phyloP scores from a whole-genome alignment of 2,113 vertebrate species.

The Orcinus orca region DNA sequence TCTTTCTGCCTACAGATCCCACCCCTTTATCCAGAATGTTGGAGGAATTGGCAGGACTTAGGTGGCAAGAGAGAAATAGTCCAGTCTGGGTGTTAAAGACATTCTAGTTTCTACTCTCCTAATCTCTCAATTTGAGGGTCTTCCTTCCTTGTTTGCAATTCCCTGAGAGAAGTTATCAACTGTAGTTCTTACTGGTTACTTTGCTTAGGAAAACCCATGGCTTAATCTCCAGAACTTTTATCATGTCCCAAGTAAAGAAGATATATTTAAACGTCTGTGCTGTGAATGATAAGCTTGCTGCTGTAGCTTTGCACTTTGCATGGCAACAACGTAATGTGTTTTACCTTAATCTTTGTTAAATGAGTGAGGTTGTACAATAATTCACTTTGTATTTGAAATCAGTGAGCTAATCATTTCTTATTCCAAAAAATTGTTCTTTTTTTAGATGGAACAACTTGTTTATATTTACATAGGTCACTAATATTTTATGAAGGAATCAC shows the following conservation, averaged over 20 bases:
- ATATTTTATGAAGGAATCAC: background rate
- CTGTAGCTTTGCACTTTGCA: background rate
- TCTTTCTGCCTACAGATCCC: background rate
- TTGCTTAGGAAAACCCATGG: background rate
- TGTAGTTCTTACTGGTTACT: background rate
- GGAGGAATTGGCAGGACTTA: background rate
- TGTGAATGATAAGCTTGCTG: background rate
- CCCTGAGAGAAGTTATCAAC: background rate
- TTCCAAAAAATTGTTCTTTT: background rate
- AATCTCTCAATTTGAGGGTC: background rate
- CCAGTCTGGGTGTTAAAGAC: background rate
- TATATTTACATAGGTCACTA: background rate
- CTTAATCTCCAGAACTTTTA: conserved; percentile 18
- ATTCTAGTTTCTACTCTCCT: background rate
- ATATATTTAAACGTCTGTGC: background rate
- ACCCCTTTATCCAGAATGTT: background rate
- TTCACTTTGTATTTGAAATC: conserved; percentile 19
- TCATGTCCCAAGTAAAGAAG: background rate
- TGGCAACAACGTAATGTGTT: background rate
- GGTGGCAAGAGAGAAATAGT: background rate
- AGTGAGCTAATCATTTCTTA: conserved; percentile 9
- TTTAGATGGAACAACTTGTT: background rate
- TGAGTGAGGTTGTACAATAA: background rate
- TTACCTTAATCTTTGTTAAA: conserved; percentile 14
- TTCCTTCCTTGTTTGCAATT: background rate